Conservation (phyloP, 2,113 vertebrate genomes). For the Neogale vison region DNA sequence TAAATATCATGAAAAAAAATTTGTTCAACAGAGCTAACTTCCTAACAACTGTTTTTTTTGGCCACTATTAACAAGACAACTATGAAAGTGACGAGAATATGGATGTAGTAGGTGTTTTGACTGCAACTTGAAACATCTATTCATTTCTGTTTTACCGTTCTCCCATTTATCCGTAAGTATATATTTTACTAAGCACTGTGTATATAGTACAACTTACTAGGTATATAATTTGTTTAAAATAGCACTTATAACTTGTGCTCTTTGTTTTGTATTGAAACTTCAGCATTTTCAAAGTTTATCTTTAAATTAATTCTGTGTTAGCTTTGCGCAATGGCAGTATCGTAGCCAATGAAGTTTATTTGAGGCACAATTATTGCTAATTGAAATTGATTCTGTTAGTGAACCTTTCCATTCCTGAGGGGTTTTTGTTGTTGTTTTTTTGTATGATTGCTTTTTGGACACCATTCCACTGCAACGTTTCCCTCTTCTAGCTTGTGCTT, state of each 20-base stretch:
- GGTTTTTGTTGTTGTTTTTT: neutral
- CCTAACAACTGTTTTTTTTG: neutral
- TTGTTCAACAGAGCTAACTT: neutral
- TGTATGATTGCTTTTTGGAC: neutral
- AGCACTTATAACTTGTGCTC: neutral
- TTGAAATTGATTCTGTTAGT: too few relatives aligned
- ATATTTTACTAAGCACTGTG: neutral
- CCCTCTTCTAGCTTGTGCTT: neutral
- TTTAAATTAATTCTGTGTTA: neutral
- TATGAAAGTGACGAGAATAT: neutral
- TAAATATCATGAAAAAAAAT: neutral
- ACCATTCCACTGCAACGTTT: neutral
- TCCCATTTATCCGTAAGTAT: neutral
- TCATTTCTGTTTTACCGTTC: neutral
- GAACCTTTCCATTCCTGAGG: neutral
- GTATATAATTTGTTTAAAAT: neutral
- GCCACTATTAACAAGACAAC: neutral
- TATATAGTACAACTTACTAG: neutral
- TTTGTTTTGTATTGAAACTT: neutral
- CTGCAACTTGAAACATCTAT: neutral
- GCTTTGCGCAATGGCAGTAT: too few relatives aligned
- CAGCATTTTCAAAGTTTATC: neutral
- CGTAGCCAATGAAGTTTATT: too few relatives aligned
- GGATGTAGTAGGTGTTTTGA: neutral
- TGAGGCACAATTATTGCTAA: too few relatives aligned